Conservation (phyloP, 2,113 vertebrate species). For the Candoia aspera region DNA sequence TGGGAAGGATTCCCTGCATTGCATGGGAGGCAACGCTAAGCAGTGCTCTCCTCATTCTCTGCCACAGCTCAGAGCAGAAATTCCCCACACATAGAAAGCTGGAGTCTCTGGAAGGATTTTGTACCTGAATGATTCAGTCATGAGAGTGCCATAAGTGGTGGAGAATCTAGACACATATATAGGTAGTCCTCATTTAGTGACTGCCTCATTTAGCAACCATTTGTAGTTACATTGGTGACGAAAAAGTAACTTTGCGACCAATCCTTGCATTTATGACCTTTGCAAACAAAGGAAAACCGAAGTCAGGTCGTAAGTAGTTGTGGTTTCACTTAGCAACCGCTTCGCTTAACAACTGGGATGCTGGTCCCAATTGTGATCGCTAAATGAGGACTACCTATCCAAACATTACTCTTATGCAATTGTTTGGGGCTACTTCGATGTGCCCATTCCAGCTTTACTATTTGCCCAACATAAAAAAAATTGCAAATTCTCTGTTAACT, state of each 20-base stretch:
- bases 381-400: neutral
- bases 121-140: too few species aligned
- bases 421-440: neutral
- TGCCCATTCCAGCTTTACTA: neutral
- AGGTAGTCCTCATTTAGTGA: neutral
- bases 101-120: neutral
- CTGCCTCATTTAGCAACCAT: neutral
- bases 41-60: neutral
- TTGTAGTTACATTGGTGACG: neutral
- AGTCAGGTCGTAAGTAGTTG: neutral
- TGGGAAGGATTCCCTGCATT: too few species aligned
- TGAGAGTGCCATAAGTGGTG: too few species aligned
- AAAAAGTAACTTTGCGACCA: neutral
- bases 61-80: neutral
- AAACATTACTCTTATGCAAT: neutral
- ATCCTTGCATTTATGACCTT: neutral
- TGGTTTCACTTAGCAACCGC: neutral
- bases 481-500: neutral
- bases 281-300: neutral
- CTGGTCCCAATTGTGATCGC: neutral
- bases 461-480: slow-evolving; percentile 30
- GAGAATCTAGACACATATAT: too few species aligned
- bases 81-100: neutral
- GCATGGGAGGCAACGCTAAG: too few species aligned
- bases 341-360: neutral